Evolutionary conservation across 2,888 invertebrate genomes (phyloP), one percentile per base, ranked within the genome.

Genomic region (Pammene fasciana): DNA sequence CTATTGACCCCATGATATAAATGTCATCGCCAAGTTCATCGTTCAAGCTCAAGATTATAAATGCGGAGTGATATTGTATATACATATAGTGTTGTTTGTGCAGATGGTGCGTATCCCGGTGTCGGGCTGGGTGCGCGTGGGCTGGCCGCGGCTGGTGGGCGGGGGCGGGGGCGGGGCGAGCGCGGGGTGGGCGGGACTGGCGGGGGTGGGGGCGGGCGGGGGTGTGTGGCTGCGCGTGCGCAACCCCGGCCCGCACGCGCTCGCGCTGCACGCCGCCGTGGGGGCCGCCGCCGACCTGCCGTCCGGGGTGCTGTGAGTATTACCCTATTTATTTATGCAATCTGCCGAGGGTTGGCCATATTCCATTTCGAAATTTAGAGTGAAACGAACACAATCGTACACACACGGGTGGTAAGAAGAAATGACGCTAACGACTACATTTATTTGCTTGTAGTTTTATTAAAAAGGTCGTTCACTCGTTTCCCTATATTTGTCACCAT

Each of bases 211-310:
- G 74, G 72, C 68, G 73, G 65, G 62, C 67, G 70, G n/a, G 61
- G 67, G 48, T 67, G 75, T 52, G 68, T 74, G 94, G 70, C 87
- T 97, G 76, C 94, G 94, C 65, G 88, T 96, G 75, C 93, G 94
- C 82, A 98, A 97, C 92, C 97, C 97, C 43, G 93, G 94, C 60
- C 94, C 94, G 79, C 85, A 82, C 83, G 94, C 95, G 72, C 85
- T 97, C 71, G 88, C 97, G 71, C 92, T 97, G 78, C 97, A 97
- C 38, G 78, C 73, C 62, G 56, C 81, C n/a, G 74, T 65, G 14
- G 73, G 71, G 45, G 60, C 46, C 71, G 48, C 60, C 26, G 5
- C 18, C 26, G 43, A 57, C 6, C 14, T 48, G 7, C 46, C 8
- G 3, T 5, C 11, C 0, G 34, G 50, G n/a, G 50, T 50, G 26